A percentile compares a stretch with the other conserved stretches of the same genome.
These are phyloP conservation scores for Homalodisca vitripennis DNA, from an alignment of 1,140 invertebrate genomes.

Conservation along the genomic window DNA sequence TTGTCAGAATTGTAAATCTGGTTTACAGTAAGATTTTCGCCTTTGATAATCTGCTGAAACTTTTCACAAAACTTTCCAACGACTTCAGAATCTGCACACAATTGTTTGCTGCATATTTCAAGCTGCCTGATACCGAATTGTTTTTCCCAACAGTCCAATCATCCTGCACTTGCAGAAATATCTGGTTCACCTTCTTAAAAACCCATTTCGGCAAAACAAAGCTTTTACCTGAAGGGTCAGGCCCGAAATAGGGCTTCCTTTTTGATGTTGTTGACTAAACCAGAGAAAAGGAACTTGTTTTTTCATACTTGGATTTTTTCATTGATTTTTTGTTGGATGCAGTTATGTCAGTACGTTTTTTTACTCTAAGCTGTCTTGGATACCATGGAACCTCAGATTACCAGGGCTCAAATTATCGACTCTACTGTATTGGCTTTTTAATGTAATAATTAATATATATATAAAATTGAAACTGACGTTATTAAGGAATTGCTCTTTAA, in stretches of 20 bases:
- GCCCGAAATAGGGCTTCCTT: slow-evolving; percentile 8
- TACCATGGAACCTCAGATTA: too few relatives aligned
- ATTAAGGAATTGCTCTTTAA: too few relatives aligned
- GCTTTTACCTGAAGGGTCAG: slow-evolving; percentile 5
- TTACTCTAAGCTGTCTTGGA: too few relatives aligned
- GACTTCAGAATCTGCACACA: background rate
- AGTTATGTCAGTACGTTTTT: background rate
- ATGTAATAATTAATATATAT: too few relatives aligned
- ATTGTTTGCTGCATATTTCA: background rate
- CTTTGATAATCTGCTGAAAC: background rate
- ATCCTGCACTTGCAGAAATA: too few relatives aligned
- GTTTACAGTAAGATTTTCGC: too few relatives aligned
- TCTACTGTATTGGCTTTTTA: too few relatives aligned
- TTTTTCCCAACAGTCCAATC: too few relatives aligned
- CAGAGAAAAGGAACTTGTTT: background rate
- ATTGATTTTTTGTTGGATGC: background rate
- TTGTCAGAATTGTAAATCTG: slow-evolving; percentile 46
- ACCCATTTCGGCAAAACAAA: background rate
- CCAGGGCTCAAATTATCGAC: too few relatives aligned
- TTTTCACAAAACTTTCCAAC: background rate
- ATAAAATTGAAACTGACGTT: too few relatives aligned
- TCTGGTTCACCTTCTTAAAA: background rate
- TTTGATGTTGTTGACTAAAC: slow-evolving; percentile 4
- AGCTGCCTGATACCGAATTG: slow-evolving; percentile 9
- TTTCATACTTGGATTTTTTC: slow-evolving; percentile 14